Percentiles rank a stretch among this genome's conserved stretches.
phyloP scores from a whole-genome alignment of 1,140 invertebrate genomes.

The Drosophila asahinai region DNA sequence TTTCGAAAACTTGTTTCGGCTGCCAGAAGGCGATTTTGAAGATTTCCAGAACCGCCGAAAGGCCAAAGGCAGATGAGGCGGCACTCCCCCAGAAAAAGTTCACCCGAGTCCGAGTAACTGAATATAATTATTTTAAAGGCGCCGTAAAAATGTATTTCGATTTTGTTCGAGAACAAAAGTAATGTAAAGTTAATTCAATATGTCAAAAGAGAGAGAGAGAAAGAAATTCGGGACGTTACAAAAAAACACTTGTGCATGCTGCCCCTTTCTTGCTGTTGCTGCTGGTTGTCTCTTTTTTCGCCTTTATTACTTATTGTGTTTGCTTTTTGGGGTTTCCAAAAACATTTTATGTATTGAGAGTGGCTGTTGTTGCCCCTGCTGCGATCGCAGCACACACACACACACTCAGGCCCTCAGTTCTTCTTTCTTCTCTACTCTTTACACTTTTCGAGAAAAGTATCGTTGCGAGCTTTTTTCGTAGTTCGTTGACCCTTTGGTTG shows the following conservation, averaged over 20 bases:
- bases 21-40: slow-evolving; percentile 12
- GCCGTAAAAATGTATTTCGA: slow-evolving; percentile 49
- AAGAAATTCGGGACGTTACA: slow-evolving; percentile 55
- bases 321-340: slow-evolving; percentile 65
- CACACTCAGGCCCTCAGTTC: slow-evolving; percentile 24
- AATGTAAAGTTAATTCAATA: slow-evolving; percentile 44
- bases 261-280: slow-evolving; percentile 34
- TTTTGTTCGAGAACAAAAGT: slow-evolving; percentile 48
- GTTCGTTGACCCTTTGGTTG: slow-evolving; percentile 72
- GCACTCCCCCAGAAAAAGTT: slow-evolving; percentile 43
- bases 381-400: slow-evolving; percentile 48
- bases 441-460: slow-evolving; percentile 64
- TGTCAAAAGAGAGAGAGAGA: slow-evolving; percentile 45
- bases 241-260: slow-evolving; percentile 61
- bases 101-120: slow-evolving; percentile 10
- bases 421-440: slow-evolving; percentile 73
- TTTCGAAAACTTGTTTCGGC: slow-evolving; percentile 5
- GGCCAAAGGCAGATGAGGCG: background rate
- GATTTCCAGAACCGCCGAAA: slow-evolving; percentile 10
- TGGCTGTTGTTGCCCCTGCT: slow-evolving; percentile 51
- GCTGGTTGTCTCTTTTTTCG: slow-evolving; percentile 15
- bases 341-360: slow-evolving; percentile 60
- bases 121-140: slow-evolving; percentile 50
- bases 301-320: slow-evolving; percentile 41
- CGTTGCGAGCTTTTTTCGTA: slow-evolving; percentile 64